Evolutionary conservation across 2,888 invertebrate species (phyloP).

Genomic region (Nebria salina): DNA sequence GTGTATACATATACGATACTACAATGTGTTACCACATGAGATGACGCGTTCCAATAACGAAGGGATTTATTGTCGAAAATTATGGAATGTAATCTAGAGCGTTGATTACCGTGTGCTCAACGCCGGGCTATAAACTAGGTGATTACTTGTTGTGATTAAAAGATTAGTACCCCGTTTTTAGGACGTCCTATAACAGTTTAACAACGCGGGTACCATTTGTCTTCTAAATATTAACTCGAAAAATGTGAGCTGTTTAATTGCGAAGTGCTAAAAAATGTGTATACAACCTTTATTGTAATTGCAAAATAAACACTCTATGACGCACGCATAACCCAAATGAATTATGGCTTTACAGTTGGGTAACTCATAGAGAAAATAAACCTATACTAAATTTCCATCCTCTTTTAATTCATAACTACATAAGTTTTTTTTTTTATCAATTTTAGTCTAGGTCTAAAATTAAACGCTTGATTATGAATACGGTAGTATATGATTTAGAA

Average conservation of each 20-base stretch:
- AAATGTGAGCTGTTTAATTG: slow-evolving; percentile 14
- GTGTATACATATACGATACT: neutral
- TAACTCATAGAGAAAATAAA: neutral
- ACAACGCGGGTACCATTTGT: slow-evolving; percentile 5
- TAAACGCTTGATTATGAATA: no score
- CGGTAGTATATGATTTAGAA: neutral
- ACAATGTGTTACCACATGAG: slow-evolving; percentile 5
- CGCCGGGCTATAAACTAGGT: slow-evolving; percentile 31
- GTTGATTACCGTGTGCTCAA: slow-evolving; percentile 7
- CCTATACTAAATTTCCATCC: no score
- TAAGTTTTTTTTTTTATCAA: no score
- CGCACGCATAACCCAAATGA: neutral
- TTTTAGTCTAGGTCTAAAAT: no score
- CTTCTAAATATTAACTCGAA: slow-evolving; percentile 25
- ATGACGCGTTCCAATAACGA: neutral
- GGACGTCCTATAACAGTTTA: slow-evolving; percentile 6
- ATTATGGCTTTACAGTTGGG: neutral
- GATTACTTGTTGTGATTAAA: slow-evolving; percentile 40
- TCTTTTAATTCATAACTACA: no score
- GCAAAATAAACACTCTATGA: slow-evolving; percentile 11
- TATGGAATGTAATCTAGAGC: slow-evolving; percentile 24
- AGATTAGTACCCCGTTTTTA: slow-evolving; percentile 36
- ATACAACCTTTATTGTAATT: neutral
- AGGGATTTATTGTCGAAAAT: neutral
- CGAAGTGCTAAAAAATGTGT: slow-evolving; percentile 14